Evolutionary conservation across 2,113 vertebrate genomes (phyloP).

Genomic region (Sebastes schlegelii): DNA sequence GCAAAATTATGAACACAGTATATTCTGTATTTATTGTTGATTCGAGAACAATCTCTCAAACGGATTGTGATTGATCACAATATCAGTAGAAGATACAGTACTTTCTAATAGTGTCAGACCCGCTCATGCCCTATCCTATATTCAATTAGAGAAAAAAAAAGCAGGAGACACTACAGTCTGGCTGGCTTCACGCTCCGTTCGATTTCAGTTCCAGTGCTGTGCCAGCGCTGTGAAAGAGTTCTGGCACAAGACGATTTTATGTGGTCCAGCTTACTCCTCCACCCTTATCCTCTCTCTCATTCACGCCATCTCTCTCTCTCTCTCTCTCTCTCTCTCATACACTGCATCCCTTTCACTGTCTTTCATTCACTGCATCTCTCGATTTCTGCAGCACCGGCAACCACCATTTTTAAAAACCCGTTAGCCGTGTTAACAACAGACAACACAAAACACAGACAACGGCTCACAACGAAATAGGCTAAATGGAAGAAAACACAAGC

Average conservation of each 20-base stretch:
- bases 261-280: conserved; percentile 73
- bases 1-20: neutral
- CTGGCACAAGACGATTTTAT: conserved; percentile 62
- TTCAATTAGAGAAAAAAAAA: conserved; percentile 15
- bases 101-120: neutral
- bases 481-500: too few relatives aligned
- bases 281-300: conserved; percentile 51
- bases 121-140: neutral
- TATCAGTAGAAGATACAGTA: neutral
- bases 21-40: neutral
- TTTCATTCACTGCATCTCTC: too few relatives aligned
- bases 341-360: neutral
- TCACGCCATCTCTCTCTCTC: conserved; percentile 3
- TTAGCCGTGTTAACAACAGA: too few relatives aligned
- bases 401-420: too few relatives aligned
- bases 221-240: conserved; percentile 56
- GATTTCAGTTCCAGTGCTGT: conserved; percentile 57
- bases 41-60: neutral
- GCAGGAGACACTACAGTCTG: conserved; percentile 53
- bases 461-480: too few relatives aligned
- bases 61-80: neutral
- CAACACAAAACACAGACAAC: too few relatives aligned
- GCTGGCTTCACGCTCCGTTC: conserved; percentile 54
- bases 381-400: too few relatives aligned
- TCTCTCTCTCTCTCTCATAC: neutral